A percentile compares a stretch with the other conserved stretches of the same genome.
These are phyloP conservation scores for Pardalotus punctatus DNA, from an alignment of 2,113 vertebrate genomes.

Conservation along the genomic window DNA sequence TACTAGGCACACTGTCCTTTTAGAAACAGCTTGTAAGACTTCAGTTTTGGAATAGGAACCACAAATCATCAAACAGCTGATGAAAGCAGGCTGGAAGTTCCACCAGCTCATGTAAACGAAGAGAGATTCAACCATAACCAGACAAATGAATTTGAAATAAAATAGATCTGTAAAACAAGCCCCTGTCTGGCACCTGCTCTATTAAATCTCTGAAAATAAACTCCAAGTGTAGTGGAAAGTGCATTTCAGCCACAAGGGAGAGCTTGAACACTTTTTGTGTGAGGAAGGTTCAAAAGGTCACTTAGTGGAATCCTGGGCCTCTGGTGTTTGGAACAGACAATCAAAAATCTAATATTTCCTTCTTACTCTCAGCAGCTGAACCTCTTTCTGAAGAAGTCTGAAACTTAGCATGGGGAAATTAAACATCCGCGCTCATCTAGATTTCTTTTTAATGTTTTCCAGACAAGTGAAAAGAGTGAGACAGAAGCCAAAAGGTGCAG, in stretches of 20 bases:
- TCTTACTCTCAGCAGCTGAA: constrained; percentile 33
- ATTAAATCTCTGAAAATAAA: constrained; percentile 36
- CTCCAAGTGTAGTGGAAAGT: neutral
- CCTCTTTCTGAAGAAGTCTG: neutral
- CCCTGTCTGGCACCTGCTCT: neutral
- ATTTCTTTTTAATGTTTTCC: constrained; percentile 4
- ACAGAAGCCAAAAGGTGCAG: neutral
- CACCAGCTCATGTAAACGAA: neutral
- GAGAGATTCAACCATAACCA: neutral
- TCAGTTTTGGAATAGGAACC: neutral
- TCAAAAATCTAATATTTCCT: constrained; percentile 60
- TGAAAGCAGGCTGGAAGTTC: neutral
- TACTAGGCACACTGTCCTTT: neutral
- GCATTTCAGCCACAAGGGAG: neutral
- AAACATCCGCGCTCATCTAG: neutral
- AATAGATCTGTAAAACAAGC: neutral
- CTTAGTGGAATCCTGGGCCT: neutral
- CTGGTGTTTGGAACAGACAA: constrained; percentile 24
- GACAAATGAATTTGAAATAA: neutral
- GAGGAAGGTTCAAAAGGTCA: constrained; percentile 15
- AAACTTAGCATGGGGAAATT: constrained; percentile 45
- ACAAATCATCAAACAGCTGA: neutral
- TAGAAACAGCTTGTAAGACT: neutral
- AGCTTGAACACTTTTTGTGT: neutral
- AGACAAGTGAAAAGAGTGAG: neutral